These are phyloP conservation scores for Bellardia pandia DNA, from an alignment of 2,888 invertebrate species.

Conservation along the genomic window DNA sequence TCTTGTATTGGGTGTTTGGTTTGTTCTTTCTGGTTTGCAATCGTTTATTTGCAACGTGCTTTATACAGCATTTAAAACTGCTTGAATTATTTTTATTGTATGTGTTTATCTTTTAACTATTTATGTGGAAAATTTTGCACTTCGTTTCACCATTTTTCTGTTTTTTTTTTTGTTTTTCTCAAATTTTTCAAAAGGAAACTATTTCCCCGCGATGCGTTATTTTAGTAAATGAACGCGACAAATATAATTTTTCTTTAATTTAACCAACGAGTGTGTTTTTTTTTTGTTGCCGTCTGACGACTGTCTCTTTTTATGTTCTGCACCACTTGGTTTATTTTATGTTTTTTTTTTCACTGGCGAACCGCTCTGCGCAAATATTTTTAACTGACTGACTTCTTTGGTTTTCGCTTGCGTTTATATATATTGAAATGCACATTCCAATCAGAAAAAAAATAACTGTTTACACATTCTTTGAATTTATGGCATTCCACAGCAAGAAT, in stretches of 20 bases:
- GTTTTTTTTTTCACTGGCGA: no score
- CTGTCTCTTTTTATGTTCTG: no score
- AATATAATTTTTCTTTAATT: conserved; percentile 29
- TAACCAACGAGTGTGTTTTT: conserved; percentile 48
- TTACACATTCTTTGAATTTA: no score
- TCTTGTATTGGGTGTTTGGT: conserved; percentile 16
- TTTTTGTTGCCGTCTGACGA: no score
- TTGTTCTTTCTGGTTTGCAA: neutral
- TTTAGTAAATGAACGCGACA: conserved; percentile 59
- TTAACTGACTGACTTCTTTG: no score
- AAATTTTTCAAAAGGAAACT: conserved; percentile 27
- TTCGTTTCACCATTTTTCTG: conserved; percentile 7
- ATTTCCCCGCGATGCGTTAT: conserved; percentile 61
- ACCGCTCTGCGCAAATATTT: no score
- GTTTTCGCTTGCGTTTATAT: no score
- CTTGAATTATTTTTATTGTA: neutral
- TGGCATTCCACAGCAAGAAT: no score
- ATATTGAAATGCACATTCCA: no score
- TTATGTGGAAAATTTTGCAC: neutral
- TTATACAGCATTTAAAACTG: neutral
- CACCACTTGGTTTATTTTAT: no score
- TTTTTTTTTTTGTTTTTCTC: conserved; percentile 24
- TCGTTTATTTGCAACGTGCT: neutral
- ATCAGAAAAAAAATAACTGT: no score
- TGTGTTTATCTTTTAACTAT: neutral